These are phyloP conservation scores for Vulpes ferrilata DNA, from an alignment of 2,113 vertebrate species.

Conservation along the genomic window DNA sequence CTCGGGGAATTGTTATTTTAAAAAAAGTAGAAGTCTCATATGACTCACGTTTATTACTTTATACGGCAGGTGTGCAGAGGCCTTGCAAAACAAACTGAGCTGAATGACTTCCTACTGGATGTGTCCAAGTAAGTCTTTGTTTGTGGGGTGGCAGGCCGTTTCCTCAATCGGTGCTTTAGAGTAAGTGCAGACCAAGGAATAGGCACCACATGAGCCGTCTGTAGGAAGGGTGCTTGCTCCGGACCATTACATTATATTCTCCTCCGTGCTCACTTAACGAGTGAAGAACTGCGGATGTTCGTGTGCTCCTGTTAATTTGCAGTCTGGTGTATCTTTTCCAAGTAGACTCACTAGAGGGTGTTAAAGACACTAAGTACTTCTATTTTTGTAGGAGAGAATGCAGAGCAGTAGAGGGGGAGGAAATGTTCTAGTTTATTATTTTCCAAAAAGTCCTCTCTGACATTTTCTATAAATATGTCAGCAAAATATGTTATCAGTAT, in stretches of 20 bases:
- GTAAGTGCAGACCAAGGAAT: no score
- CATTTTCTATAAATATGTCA: not conserved
- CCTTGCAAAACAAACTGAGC: slow-evolving; percentile 98
- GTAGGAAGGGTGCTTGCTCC: fast-evolving
- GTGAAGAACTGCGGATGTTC: fast-evolving
- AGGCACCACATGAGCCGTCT: no score
- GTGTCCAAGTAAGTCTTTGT: slow-evolving; percentile 96
- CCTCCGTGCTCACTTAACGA: not conserved
- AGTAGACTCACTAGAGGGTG: not conserved
- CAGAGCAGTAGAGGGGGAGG: not conserved
- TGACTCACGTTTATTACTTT: not conserved
- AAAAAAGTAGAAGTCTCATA: not conserved
- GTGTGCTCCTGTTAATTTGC: not conserved
- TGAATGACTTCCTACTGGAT: slow-evolving; percentile 99
- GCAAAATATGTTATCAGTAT: not conserved
- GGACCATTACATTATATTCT: fast-evolving
- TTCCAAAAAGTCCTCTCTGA: not conserved
- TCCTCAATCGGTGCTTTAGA: not conserved
- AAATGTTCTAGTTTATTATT: not conserved
- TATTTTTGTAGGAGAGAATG: not conserved
- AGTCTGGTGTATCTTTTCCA: not conserved
- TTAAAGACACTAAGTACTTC: not conserved
- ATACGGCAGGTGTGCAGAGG: slow-evolving; percentile 94
- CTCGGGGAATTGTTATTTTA: not conserved
- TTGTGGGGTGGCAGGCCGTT: fast-evolving